These are phyloP conservation scores for Cynodonichthys magdalenae DNA, from an alignment of 2,797 vertebrate species.

Conservation along the genomic window DNA sequence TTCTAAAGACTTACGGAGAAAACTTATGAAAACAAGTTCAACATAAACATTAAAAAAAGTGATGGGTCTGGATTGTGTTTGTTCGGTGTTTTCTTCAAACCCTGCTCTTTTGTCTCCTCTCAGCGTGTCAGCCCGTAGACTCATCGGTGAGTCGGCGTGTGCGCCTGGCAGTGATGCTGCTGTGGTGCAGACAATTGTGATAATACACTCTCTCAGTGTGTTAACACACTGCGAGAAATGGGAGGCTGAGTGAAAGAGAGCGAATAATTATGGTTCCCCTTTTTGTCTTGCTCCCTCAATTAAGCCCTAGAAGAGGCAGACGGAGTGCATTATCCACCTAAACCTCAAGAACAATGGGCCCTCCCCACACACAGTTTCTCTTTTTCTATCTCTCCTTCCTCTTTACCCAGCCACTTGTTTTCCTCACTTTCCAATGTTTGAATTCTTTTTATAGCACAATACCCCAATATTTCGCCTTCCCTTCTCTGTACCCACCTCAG, in stretches of 20 bases:
- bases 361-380: slow-evolving; percentile 41
- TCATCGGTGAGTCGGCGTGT: slow-evolving; percentile 29
- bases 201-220: slow-evolving; percentile 54
- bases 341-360: slow-evolving; percentile 76
- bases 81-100: slow-evolving; percentile 14
- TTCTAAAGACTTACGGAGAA: slow-evolving; percentile 1
- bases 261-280: slow-evolving; percentile 76
- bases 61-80: not conserved
- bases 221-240: slow-evolving; percentile 60
- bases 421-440: slow-evolving; percentile 37
- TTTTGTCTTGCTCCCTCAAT: slow-evolving; percentile 81
- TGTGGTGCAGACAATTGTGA: slow-evolving; percentile 48
- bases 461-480: slow-evolving; percentile 11
- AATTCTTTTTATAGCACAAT: slow-evolving; percentile 59
- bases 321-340: slow-evolving; percentile 74
- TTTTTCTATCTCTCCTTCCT: slow-evolving; percentile 10
- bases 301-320: slow-evolving; percentile 74
- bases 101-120: slow-evolving; percentile 42
- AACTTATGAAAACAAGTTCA: slow-evolving; percentile 14
- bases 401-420: slow-evolving; percentile 10
- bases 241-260: slow-evolving; percentile 61
- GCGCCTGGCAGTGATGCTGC: slow-evolving; percentile 56
- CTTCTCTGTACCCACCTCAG: slow-evolving; percentile 8
- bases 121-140: slow-evolving; percentile 2
- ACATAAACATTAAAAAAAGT: not conserved